Conservation (phyloP, 1,140 invertebrate genomes). For the Pomacea maculata region DNA sequence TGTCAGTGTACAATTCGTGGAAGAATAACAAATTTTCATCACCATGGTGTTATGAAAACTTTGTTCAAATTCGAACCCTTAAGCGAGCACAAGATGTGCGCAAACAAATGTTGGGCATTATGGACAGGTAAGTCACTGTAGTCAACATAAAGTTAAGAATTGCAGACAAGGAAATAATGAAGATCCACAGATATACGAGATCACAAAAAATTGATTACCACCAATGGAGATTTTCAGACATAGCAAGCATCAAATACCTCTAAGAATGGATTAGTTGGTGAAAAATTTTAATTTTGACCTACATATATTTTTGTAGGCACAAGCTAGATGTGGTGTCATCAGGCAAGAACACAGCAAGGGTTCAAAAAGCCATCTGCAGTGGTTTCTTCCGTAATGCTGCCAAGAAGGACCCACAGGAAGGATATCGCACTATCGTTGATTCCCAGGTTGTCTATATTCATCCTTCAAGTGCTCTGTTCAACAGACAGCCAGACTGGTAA, state of each 20-base stretch:
- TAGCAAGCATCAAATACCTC: not conserved
- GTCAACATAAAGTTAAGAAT: too few species aligned
- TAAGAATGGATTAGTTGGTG: not conserved
- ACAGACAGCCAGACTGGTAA: conserved; percentile 97
- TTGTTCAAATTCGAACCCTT: conserved; percentile 96
- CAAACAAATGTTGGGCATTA: conserved; percentile 97
- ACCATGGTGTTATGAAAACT: conserved; percentile 99
- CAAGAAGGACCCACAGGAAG: conserved; percentile 99
- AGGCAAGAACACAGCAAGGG: conserved; percentile 91
- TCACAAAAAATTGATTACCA: too few species aligned
- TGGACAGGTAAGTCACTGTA: conserved; percentile 79
- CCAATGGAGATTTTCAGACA: too few species aligned
- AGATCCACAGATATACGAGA: too few species aligned
- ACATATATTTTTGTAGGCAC: conserved; percentile 69
- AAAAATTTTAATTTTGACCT: conserved; percentile 1
- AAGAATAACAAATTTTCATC: conserved; percentile 99
- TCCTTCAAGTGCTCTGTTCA: conserved; percentile 97
- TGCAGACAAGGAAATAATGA: too few species aligned
- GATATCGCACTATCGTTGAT: conserved; percentile 96
- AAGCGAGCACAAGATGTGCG: conserved; percentile 98
- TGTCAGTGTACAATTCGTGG: conserved; percentile 99
- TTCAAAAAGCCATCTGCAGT: conserved; percentile 98
- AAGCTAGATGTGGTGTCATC: conserved; percentile 97
- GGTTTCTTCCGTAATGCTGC: conserved; percentile 99
- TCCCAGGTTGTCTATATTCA: conserved; percentile 99